Conservation (phyloP, 2,113 vertebrate genomes). For the Menura novaehollandiae region DNA sequence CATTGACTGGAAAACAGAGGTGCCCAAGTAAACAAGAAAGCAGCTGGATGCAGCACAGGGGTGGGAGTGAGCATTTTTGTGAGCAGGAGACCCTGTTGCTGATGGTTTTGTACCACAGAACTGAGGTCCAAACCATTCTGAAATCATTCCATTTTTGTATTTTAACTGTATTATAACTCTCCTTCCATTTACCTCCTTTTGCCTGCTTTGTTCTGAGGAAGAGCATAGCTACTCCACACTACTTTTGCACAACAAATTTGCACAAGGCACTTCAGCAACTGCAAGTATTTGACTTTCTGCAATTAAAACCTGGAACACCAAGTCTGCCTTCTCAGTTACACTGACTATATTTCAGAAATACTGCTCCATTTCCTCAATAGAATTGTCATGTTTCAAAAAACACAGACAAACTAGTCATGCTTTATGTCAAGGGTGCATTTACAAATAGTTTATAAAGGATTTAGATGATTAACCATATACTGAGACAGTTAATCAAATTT, state of each 20-base stretch:
- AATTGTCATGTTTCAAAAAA: conserved; percentile 34
- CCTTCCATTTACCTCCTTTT: background rate
- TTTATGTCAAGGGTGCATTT: conserved; percentile 21
- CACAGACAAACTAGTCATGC: background rate
- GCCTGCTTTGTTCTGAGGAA: background rate
- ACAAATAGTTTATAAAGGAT: conserved; percentile 51
- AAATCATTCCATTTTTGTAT: background rate
- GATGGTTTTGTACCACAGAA: background rate
- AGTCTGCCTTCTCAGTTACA: background rate
- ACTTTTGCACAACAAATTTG: background rate
- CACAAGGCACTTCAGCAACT: background rate
- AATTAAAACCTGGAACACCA: background rate
- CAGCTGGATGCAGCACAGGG: background rate
- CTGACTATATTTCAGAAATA: background rate
- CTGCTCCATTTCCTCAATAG: conserved; percentile 2
- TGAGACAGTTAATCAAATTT: conserved; percentile 49
- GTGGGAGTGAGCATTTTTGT: background rate
- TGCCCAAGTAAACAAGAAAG: background rate
- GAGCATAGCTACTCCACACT: background rate
- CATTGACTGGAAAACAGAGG: background rate
- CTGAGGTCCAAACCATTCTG: background rate
- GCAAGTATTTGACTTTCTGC: background rate
- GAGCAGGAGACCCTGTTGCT: background rate
- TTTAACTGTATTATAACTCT: background rate
- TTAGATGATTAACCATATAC: conserved; percentile 32